phyloP scores from a whole-genome alignment of 2,888 invertebrate species.

The Volucella zonaria region DNA sequence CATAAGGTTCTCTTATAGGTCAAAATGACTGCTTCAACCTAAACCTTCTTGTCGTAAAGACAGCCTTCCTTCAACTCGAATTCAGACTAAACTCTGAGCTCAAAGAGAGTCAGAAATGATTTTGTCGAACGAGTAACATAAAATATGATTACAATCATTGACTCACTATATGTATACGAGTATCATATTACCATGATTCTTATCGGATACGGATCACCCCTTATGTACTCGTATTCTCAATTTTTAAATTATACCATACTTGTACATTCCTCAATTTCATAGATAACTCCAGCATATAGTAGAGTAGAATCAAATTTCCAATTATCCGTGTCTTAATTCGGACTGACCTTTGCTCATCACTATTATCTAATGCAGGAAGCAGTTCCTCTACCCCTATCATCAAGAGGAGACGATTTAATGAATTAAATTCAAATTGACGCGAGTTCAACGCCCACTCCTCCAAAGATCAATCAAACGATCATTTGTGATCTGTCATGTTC shows the following conservation, averaged over 20 bases:
- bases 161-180: not conserved
- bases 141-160: too few relatives aligned
- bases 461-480: conserved; percentile 70
- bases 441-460: conserved; percentile 44
- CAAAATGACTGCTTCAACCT: not conserved
- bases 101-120: too few relatives aligned
- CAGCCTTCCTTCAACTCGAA: too few relatives aligned
- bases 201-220: not conserved
- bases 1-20: too few relatives aligned
- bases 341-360: conserved; percentile 25
- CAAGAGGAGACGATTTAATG: conserved; percentile 21
- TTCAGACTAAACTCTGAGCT: too few relatives aligned
- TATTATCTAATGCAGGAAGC: conserved; percentile 28
- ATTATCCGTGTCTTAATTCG: conserved; percentile 18
- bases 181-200: not conserved
- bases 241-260: too few relatives aligned
- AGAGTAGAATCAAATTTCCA: conserved; percentile 39
- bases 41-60: too few relatives aligned
- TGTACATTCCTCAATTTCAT: not conserved
- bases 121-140: too few relatives aligned
- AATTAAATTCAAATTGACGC: conserved; percentile 50
- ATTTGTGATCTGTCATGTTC: conserved; percentile 64
- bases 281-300: not conserved
- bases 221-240: not conserved
- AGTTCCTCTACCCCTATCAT: not conserved